phyloP scores from a whole-genome alignment of 2,888 invertebrate genomes.

The Agrilus mali region DNA sequence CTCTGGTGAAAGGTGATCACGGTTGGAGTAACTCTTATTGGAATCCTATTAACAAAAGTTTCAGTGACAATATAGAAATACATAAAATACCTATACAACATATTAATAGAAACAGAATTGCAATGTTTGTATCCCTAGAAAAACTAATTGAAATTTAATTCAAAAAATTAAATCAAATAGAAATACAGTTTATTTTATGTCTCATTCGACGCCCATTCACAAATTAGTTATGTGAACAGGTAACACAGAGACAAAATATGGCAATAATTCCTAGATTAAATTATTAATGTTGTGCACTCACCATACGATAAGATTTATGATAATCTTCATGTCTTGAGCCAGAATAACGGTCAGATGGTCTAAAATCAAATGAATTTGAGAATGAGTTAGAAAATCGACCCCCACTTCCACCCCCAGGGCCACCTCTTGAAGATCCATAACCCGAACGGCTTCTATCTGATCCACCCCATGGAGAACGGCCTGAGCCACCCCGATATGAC shows the following conservation, averaged over 20 bases:
- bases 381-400: conserved; percentile 21
- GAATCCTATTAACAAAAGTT: conserved; percentile 18
- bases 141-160: conserved; percentile 10
- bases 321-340: conserved; percentile 25
- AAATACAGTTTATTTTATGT: conserved; percentile 12
- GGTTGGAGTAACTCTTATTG: conserved; percentile 31
- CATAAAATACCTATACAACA: too few species aligned
- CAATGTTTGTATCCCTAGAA: conserved; percentile 9
- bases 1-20: conserved; percentile 48
- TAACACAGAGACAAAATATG: conserved; percentile 18
- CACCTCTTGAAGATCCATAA: conserved; percentile 16
- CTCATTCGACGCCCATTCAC: conserved; percentile 19
- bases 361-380: conserved; percentile 23
- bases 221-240: conserved; percentile 14
- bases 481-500: conserved; percentile 21
- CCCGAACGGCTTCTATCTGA: conserved; percentile 14
- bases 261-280: too few species aligned
- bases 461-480: conserved; percentile 21
- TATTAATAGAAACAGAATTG: too few species aligned
- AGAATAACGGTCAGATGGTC: conserved; percentile 25
- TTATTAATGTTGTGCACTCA: conserved; percentile 18
- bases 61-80: too few species aligned
- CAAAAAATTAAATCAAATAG: conserved; percentile 12
- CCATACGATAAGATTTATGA: conserved; percentile 26
- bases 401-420: conserved; percentile 19